phyloP scores from a whole-genome alignment of 1,140 invertebrate species.

The Drosophila repletoides region DNA sequence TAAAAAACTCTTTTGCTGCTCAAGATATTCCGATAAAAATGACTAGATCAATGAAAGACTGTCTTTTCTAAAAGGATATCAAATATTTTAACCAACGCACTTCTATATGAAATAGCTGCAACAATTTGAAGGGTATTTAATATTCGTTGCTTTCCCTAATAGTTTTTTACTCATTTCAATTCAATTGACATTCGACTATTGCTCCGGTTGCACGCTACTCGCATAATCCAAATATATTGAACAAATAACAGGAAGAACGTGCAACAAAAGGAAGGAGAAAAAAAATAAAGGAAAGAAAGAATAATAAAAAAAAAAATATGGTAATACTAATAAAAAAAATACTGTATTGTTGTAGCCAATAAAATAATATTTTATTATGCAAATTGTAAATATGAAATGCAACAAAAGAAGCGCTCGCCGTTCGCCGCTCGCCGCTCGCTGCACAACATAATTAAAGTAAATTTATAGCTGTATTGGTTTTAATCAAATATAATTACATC shows the following conservation, averaged over 20 bases:
- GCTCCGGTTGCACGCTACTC: too few species aligned
- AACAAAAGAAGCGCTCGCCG: conserved; percentile 18
- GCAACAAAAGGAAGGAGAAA: not conserved
- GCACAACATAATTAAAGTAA: conserved; percentile 71
- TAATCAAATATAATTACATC: conserved; percentile 75
- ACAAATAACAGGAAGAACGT: conserved; percentile 18
- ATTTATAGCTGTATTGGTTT: conserved; percentile 52
- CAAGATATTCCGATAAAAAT: too few species aligned
- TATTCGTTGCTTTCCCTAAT: too few species aligned
- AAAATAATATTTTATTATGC: conserved; percentile 39
- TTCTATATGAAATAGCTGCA: too few species aligned
- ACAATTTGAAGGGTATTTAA: too few species aligned
- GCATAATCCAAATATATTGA: conserved; percentile 14
- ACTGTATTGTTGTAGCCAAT: conserved; percentile 12
- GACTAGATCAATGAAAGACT: too few species aligned
- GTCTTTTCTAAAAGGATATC: too few species aligned
- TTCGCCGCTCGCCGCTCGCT: conserved; percentile 6
- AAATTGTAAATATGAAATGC: conserved; percentile 18
- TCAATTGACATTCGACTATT: too few species aligned
- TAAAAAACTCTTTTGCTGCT: too few species aligned
- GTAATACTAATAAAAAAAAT: not conserved
- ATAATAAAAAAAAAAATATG: not conserved
- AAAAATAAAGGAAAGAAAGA: conserved; percentile 6
- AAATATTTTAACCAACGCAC: too few species aligned
- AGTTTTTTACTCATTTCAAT: too few species aligned